phyloP scores from a whole-genome alignment of 2,113 vertebrate species.

The Centropristis striata region DNA sequence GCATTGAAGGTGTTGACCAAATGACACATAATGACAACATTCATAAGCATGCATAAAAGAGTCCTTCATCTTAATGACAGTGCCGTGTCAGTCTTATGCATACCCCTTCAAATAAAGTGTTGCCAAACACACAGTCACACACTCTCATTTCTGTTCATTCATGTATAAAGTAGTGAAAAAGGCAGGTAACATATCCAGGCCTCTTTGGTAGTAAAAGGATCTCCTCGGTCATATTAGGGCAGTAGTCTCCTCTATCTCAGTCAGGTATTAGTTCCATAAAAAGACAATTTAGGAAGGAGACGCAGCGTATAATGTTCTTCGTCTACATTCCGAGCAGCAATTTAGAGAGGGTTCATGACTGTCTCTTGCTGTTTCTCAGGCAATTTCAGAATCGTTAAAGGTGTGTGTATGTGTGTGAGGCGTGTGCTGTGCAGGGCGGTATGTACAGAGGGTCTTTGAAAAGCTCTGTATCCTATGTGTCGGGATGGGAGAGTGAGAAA shows the following conservation, averaged over 20 bases:
- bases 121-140: not conserved
- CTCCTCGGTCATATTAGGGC: not conserved
- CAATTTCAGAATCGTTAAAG: conserved; percentile 22
- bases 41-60: no score
- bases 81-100: no score
- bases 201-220: conserved; percentile 9
- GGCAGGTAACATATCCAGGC: conserved; percentile 4
- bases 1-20: no score
- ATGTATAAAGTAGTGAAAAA: conserved; percentile 1
- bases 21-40: no score
- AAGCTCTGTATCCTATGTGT: not conserved
- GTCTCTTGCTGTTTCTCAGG: conserved; percentile 45
- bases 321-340: conserved; percentile 24
- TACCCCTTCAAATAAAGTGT: no score
- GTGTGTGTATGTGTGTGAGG: not conserved
- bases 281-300: conserved; percentile 50
- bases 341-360: conserved; percentile 30
- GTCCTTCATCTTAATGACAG: no score
- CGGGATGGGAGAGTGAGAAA: no score
- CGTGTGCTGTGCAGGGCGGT: not conserved
- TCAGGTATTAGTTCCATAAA: conserved; percentile 48
- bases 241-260: conserved; percentile 8
- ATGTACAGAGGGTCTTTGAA: not conserved
- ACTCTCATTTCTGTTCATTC: not conserved
- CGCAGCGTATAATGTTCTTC: conserved; percentile 19